A percentile compares a stretch with the other conserved stretches of the same genome.
Evolutionary conservation across 2,113 vertebrate genomes (phyloP).

Genomic region (Mobula hypostoma): DNA sequence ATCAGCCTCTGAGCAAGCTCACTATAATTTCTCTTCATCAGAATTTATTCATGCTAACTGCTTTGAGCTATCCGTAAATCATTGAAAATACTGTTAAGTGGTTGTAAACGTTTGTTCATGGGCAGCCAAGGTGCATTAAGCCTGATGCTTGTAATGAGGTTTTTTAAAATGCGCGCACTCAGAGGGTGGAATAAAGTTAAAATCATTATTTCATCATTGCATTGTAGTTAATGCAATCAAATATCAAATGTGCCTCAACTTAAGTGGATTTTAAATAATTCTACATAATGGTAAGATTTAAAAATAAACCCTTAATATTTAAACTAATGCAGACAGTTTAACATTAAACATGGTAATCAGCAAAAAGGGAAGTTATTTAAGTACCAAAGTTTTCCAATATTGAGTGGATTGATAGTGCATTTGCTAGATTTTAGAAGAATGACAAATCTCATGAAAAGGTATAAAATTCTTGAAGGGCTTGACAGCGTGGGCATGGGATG

Average conservation of each 20-base stretch:
- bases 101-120: not conserved
- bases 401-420: no score
- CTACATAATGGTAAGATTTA: not conserved
- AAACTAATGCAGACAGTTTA: not conserved
- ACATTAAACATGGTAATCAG: not conserved
- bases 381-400: not conserved
- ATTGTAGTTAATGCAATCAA: not conserved
- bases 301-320: constrained; percentile 5
- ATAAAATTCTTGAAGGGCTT: no score
- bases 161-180: constrained; percentile 7
- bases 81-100: constrained; percentile 20
- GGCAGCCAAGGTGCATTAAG: not conserved
- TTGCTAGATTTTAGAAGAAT: no score
- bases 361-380: not conserved
- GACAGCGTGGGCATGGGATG: no score
- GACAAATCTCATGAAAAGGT: no score
- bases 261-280: not conserved
- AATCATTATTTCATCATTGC: not conserved
- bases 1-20: not conserved
- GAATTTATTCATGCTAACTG: constrained; percentile 15
- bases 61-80: not conserved
- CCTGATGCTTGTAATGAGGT: not conserved
- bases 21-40: constrained; percentile 11
- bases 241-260: not conserved
- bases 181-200: not conserved